These are phyloP conservation scores for Tyria jacobaeae DNA, from an alignment of 2,888 invertebrate species.

Conservation along the genomic window DNA sequence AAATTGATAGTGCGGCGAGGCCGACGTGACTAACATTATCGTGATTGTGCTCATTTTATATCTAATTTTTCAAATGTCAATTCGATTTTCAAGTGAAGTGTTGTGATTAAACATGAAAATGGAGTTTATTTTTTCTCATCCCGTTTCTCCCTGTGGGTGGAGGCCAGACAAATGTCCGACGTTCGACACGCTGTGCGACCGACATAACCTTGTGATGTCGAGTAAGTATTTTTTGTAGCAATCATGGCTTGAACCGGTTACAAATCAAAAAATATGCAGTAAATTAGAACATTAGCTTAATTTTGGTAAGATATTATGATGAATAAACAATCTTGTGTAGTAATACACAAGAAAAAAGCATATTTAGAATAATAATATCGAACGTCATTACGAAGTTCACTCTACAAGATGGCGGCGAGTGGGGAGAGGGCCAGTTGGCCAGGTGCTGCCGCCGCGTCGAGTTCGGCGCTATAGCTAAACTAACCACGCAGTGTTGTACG, in stretches of 20 bases:
- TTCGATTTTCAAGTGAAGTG: slow-evolving; percentile 64
- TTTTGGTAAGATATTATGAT: slow-evolving; percentile 31
- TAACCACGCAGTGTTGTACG: slow-evolving; percentile 86
- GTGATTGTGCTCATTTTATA: slow-evolving; percentile 74
- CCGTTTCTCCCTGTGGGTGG: slow-evolving; percentile 78
- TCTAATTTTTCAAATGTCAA: slow-evolving; percentile 59
- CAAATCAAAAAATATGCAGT: slow-evolving; percentile 30
- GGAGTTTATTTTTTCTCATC: slow-evolving; percentile 75
- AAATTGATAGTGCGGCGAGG: slow-evolving; percentile 86
- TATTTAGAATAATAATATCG: slow-evolving; percentile 80
- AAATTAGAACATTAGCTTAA: slow-evolving; percentile 27
- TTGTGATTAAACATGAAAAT: slow-evolving; percentile 68
- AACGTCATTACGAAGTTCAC: slow-evolving; percentile 82
- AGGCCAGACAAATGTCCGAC: slow-evolving; percentile 83
- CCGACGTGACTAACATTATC: slow-evolving; percentile 84
- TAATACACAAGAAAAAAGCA: slow-evolving; percentile 62
- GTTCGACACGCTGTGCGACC: slow-evolving; percentile 79
- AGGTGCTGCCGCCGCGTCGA: slow-evolving; percentile 88
- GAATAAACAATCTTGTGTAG: slow-evolving; percentile 44
- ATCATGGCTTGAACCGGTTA: slow-evolving; percentile 42
- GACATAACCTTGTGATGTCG: slow-evolving; percentile 83
- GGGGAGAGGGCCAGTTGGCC: slow-evolving; percentile 86
- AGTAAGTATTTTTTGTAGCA: slow-evolving; percentile 80
- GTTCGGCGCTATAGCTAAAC: slow-evolving; percentile 86
- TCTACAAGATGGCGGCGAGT: slow-evolving; percentile 85